Conservation (phyloP, 2,113 vertebrate species). For the Lanius collurio region DNA sequence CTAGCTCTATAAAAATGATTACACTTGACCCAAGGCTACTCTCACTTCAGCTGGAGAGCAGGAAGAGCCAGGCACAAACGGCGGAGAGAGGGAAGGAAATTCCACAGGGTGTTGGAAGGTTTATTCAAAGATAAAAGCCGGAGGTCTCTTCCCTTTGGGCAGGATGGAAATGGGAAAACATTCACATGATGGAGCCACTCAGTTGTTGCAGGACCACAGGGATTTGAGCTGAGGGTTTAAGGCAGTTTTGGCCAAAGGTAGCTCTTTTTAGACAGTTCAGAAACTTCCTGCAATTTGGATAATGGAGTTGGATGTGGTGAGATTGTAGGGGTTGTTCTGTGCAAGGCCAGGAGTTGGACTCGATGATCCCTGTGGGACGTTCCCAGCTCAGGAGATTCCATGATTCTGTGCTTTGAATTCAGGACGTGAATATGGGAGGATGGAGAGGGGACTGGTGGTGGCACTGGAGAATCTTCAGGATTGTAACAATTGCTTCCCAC, state of each 20-base stretch:
- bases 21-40: slow-evolving; percentile 55
- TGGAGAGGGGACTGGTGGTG: not conserved
- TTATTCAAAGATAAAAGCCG: not conserved
- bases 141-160: not conserved
- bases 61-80: not conserved
- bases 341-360: not conserved
- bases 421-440: not conserved
- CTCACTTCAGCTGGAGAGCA: not conserved
- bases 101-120: not conserved
- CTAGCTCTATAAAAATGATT: slow-evolving; percentile 69
- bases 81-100: not conserved
- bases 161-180: not conserved
- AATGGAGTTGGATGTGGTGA: not conserved
- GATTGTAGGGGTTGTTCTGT: not conserved
- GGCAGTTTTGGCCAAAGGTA: not conserved
- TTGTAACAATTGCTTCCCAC: not conserved
- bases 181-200: not conserved
- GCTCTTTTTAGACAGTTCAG: not conserved
- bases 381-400: not conserved
- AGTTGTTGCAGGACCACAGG: not conserved
- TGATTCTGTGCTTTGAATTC: fast-evolving
- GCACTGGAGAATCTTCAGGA: not conserved
- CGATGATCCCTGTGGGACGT: not conserved
- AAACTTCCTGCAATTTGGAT: not conserved
- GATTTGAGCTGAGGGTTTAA: not conserved